Evolutionary conservation across 2,797 vertebrate species (phyloP), one percentile per base, ranked within the genome.

Genomic region (Anableps anableps): DNA sequence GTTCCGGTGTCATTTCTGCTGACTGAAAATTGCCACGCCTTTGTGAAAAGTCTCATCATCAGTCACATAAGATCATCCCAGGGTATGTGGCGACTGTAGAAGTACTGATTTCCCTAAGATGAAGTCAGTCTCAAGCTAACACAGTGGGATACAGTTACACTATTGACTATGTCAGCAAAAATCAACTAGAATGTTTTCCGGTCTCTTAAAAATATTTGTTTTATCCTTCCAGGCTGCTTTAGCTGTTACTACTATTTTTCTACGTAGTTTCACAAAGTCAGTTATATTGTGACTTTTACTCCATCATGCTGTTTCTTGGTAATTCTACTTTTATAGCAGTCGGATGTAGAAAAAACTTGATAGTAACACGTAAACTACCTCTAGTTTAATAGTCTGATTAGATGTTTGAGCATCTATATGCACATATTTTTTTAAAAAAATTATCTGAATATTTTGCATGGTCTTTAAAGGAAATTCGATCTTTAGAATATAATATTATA

Each of bases 1-100:
- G 85, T 92, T 74, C 72, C 70, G 81, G 85, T 89, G 85, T 91
- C 89, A 81, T 91, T 86, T 92, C 88, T 92, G 76, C 84, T 81
- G 71, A 84, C 84, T 83, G 80, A 90, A 93, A 77, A 85, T 55
- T 75, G 76, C 73, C 74, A 55, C 77, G 78, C 76, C 83, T 89
- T 82, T 89, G 78, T 86, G 70, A 80, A 78, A 78, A 79, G 72
- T 75, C 51, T 60, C 75, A 82, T 72, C 83, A 66, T 90, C 77
- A 84, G 70, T 88, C 83, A 79, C 51, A 72, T 79, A 45, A 71
- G 41, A 77, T 48, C 19, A 29, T 64, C 86, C 88, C 74, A 84
- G 84, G 77, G 62, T 79, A 75, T 85, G 82, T 48, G 72, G 71
- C 79, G 62, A 90, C 80, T 51, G 75, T 76, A 76, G 77, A 60